A percentile compares a stretch with the other conserved stretches of the same genome.
Conservation (phyloP, 2,113 vertebrate genomes). For the Mustelus asterias region DNA sequence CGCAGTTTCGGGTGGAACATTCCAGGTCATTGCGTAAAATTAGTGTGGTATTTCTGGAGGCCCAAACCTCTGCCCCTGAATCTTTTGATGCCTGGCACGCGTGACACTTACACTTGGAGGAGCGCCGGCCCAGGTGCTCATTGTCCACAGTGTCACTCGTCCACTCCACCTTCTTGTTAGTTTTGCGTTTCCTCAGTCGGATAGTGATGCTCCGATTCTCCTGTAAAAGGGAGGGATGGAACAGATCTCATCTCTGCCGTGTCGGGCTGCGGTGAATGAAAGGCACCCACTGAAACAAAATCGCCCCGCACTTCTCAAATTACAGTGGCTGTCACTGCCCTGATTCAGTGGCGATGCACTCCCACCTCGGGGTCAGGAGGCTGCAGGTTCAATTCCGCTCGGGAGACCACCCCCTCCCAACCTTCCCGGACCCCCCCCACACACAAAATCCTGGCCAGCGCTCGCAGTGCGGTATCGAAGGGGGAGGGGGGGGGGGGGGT, state of each 20-base stretch:
- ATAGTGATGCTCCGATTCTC: slow-evolving; percentile 82
- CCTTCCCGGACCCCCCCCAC: neutral
- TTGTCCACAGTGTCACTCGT: slow-evolving; percentile 88
- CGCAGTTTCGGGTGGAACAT: neutral
- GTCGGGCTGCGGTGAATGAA: too few relatives aligned
- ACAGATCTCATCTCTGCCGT: too few relatives aligned
- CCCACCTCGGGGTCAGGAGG: neutral
- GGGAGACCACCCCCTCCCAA: too few relatives aligned
- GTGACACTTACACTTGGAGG: slow-evolving; percentile 77
- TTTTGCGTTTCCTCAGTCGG: slow-evolving; percentile 83
- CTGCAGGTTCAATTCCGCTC: neutral
- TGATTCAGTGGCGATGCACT: neutral
- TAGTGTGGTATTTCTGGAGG: neutral
- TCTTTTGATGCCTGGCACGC: neutral
- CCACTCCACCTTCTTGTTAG: slow-evolving; percentile 89
- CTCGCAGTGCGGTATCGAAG: neutral
- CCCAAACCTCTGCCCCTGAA: neutral
- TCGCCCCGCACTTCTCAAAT: too few relatives aligned
- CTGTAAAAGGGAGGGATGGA: slow-evolving; percentile 45
- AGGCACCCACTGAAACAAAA: neutral
- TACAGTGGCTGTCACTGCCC: too few relatives aligned
- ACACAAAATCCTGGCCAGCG: neutral
- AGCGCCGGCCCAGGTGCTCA: slow-evolving; percentile 80
- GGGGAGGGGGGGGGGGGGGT: neutral
- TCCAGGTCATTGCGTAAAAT: neutral